Evolutionary conservation across 2,888 invertebrate genomes (phyloP).

Genomic region (Pecten maximus): DNA sequence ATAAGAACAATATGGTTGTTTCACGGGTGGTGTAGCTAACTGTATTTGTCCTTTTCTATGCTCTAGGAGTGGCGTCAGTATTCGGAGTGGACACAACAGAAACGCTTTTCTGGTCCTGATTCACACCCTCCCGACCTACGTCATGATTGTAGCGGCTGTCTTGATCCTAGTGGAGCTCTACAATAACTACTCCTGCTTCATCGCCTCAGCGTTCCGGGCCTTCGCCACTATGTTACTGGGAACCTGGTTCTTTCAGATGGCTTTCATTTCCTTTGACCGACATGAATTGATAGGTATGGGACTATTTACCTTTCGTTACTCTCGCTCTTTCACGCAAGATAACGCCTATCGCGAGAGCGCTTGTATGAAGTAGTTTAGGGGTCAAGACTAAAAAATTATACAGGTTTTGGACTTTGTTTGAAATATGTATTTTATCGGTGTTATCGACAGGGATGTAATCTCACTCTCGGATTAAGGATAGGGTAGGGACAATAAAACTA

Average conservation of each 20-base stretch:
- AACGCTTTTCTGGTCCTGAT: not conserved
- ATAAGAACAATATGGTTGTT: too few relatives aligned
- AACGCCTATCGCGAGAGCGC: too few relatives aligned
- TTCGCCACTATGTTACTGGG: not conserved
- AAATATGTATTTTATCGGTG: too few relatives aligned
- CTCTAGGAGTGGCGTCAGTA: not conserved
- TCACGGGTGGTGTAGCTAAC: too few relatives aligned
- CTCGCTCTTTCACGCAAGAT: not conserved
- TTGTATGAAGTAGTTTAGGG: too few relatives aligned
- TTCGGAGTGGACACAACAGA: not conserved
- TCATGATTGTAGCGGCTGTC: not conserved
- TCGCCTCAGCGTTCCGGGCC: not conserved
- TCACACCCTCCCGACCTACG: not conserved
- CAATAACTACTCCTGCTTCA: not conserved
- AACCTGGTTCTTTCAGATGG: not conserved
- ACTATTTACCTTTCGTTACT: not conserved
- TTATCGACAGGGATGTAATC: too few relatives aligned
- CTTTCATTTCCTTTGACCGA: not conserved
- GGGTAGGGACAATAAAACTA: too few relatives aligned
- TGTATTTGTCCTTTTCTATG: not conserved
- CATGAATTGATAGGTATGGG: not conserved
- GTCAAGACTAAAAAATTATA: too few relatives aligned
- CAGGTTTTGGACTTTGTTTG: too few relatives aligned
- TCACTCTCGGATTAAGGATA: too few relatives aligned
- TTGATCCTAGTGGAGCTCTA: not conserved